Evolutionary conservation across 2,797 vertebrate species (phyloP).

Genomic region (Toxotes lorentzi): DNA sequence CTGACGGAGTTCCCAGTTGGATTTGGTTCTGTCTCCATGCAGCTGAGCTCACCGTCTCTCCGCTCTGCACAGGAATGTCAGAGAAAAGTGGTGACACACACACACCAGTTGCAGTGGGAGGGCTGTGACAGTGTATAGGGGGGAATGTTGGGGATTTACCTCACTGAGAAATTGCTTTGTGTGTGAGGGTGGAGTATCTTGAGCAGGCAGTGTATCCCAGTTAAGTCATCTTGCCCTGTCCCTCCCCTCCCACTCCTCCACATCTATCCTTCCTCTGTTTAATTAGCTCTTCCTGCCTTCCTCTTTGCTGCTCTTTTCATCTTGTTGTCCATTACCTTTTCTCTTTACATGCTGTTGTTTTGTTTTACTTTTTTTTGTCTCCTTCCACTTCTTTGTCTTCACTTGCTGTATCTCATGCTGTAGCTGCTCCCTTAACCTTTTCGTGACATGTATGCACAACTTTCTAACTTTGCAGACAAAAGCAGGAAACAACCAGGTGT

Average conservation of each 20-base stretch:
- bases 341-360: slow-evolving; percentile 22
- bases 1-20: slow-evolving; percentile 12
- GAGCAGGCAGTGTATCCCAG: slow-evolving; percentile 62
- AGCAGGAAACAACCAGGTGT: slow-evolving; percentile 55
- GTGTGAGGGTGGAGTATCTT: slow-evolving; percentile 67
- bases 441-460: not conserved
- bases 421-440: slow-evolving; percentile 19
- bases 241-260: slow-evolving; percentile 46
- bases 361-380: not conserved
- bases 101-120: slow-evolving; percentile 70
- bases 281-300: slow-evolving; percentile 63
- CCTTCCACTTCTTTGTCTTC: slow-evolving; percentile 6
- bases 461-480: slow-evolving; percentile 34
- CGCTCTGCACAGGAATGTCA: slow-evolving; percentile 79
- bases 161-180: slow-evolving; percentile 65
- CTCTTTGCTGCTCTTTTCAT: slow-evolving; percentile 52
- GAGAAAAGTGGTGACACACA: slow-evolving; percentile 77
- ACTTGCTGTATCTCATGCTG: not conserved
- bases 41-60: slow-evolving; percentile 68
- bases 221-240: slow-evolving; percentile 76
- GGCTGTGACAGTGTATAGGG: slow-evolving; percentile 73
- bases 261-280: slow-evolving; percentile 61
- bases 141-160: slow-evolving; percentile 77
- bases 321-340: slow-evolving; percentile 2
- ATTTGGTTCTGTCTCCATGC: slow-evolving; percentile 55